phyloP scores from a whole-genome alignment of 2,888 invertebrate species.

The Agrochola macilenta region DNA sequence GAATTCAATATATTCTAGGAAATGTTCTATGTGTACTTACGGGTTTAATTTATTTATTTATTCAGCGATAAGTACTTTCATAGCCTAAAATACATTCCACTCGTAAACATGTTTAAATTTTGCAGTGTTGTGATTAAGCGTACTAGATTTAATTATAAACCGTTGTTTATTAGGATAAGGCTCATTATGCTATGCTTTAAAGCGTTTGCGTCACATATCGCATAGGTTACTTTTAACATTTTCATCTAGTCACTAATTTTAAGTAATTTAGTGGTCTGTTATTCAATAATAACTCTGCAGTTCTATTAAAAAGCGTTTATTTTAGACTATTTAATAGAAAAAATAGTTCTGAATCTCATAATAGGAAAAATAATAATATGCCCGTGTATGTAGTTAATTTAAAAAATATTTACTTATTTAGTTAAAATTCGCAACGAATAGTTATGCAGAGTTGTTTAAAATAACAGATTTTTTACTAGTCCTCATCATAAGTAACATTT shows the following conservation, averaged over 20 bases:
- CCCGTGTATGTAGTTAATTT: not conserved
- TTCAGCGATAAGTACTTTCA: slow-evolving; percentile 2
- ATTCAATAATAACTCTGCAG: slow-evolving; percentile 35
- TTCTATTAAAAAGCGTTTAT: not conserved
- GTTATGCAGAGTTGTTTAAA: slow-evolving; percentile 38
- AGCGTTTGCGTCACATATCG: slow-evolving; percentile 79
- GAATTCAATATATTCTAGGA: slow-evolving; percentile 20
- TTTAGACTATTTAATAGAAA: not conserved
- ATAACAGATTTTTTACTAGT: slow-evolving; percentile 67
- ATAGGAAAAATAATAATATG: not conserved
- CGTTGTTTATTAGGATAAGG: slow-evolving; percentile 65
- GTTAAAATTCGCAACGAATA: not conserved
- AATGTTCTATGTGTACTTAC: slow-evolving; percentile 26
- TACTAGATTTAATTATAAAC: slow-evolving; percentile 66
- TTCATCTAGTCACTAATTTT: slow-evolving; percentile 70
- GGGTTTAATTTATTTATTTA: slow-evolving; percentile 21
- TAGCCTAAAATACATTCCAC: slow-evolving; percentile 71
- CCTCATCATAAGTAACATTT: slow-evolving; percentile 50
- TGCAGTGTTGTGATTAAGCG: slow-evolving; percentile 83
- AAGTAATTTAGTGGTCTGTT: slow-evolving; percentile 41
- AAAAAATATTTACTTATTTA: not conserved
- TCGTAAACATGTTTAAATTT: slow-evolving; percentile 68
- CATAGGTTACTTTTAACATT: slow-evolving; percentile 67
- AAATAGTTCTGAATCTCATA: not conserved
- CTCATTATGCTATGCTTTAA: slow-evolving; percentile 76